Base-by-base conservation (phyloP, 1,140 invertebrate species). In the Pachyrhynchus sulphureomaculatus region DNA sequence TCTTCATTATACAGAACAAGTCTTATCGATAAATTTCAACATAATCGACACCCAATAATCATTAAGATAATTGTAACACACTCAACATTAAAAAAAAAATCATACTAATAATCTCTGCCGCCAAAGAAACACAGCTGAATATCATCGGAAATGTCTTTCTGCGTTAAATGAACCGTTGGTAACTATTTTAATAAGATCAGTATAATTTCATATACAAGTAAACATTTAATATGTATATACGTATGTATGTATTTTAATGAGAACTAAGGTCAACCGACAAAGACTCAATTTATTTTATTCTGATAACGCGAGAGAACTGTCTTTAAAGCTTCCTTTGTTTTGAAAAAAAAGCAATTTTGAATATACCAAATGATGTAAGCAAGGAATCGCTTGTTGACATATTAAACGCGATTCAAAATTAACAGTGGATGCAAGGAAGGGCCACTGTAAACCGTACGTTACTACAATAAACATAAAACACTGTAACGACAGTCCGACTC, bases 21-120 rank as follows among this genome's bases (percentile, higher is more conserved):
- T 36, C 32, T 52, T 52, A 52, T 52, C 49, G 5, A 37, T 18
- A 20, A 33, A 49, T 23, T 21, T 49, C 47, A 13, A 13, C 29
- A 49, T 49, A 26, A 52, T 26, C 17, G 21, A 36, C 49, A 52
- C 49, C 34, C 33, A 13, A 36, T 52, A 36, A 52, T 52, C 49
- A 52, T 52, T 52, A 52, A 37, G 37, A 52, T 52, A 52, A 52
- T 52, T 52, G 49, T 52, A 2, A 52, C 17, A 36, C 10, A n/a
- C 32, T 2, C 17, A 37, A 5, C 8, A 3, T 6, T 5, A 20
- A 21, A 10, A 49, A 12, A 49, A 52, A 52, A 52, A 37, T 37
- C 34, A 26, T n/a, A 20, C n/a, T 52, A 52, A 52, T 37, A 24
- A 52, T 15, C 49, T 20, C 6, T 4, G 34, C 49, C 41, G 45